A percentile compares a stretch with the other conserved stretches of the same genome.
Conservation (phyloP, 2,888 invertebrate species). For the Mythimna albipuncta region DNA sequence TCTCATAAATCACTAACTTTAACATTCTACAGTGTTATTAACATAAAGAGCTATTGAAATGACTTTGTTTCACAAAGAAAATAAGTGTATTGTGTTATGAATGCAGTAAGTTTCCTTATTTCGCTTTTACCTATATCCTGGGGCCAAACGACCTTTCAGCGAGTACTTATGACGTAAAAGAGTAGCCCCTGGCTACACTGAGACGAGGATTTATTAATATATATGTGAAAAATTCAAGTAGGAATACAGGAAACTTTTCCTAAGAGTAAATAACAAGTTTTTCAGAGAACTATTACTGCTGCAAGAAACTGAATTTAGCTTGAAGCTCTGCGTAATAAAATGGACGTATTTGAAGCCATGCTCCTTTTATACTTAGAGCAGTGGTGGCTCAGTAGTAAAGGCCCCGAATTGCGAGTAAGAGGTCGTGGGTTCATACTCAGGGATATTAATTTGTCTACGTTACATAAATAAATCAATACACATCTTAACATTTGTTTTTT, state of each 20-base stretch:
- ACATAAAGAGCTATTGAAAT: conserved; percentile 58
- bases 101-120: conserved; percentile 48
- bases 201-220: conserved; percentile 57
- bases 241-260: conserved; percentile 23
- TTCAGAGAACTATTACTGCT: conserved; percentile 7
- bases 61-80: conserved; percentile 59
- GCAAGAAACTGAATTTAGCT: neutral
- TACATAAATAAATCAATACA: too few relatives aligned
- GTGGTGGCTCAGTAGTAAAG: too few relatives aligned
- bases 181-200: conserved; percentile 44
- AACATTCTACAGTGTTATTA: conserved; percentile 62
- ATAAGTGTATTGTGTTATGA: conserved; percentile 54
- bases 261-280: conserved; percentile 14
- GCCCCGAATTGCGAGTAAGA: too few relatives aligned
- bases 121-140: conserved; percentile 50
- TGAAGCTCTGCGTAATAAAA: neutral
- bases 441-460: too few relatives aligned
- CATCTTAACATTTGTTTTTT: too few relatives aligned
- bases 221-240: conserved; percentile 46
- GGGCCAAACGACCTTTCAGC: conserved; percentile 50
- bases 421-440: too few relatives aligned
- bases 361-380: too few relatives aligned
- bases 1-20: conserved; percentile 57
- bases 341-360: neutral
- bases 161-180: conserved; percentile 52